Conservation (phyloP, 2,888 invertebrate genomes). For the Plagodis dolabraria region DNA sequence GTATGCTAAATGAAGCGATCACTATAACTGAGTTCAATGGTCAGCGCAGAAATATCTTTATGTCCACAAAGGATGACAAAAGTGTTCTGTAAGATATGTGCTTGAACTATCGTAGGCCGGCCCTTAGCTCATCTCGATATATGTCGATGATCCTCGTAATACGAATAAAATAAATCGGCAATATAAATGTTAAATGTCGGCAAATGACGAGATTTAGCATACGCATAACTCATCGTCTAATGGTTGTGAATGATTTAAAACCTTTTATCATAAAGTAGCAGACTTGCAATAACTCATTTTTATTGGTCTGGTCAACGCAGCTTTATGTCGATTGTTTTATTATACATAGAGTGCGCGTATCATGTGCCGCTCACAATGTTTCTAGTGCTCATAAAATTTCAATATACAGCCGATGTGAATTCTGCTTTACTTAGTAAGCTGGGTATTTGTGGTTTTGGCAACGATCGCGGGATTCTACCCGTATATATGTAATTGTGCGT, state of each 20-base stretch:
- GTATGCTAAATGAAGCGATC: slow-evolving; percentile 81
- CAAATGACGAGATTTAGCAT: slow-evolving; percentile 78
- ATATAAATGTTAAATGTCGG: slow-evolving; percentile 82
- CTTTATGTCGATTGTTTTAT: slow-evolving; percentile 76
- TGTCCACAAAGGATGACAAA: slow-evolving; percentile 71
- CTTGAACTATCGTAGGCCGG: slow-evolving; percentile 49
- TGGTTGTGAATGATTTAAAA: slow-evolving; percentile 83
- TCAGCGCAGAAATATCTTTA: slow-evolving; percentile 79
- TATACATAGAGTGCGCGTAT: slow-evolving; percentile 59
- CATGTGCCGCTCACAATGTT: slow-evolving; percentile 62
- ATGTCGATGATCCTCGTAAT: slow-evolving; percentile 71
- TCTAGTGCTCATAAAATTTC: slow-evolving; percentile 64
- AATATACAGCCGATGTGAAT: slow-evolving; percentile 50
- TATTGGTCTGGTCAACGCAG: slow-evolving; percentile 80
- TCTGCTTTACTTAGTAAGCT: slow-evolving; percentile 51
- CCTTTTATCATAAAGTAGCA: slow-evolving; percentile 83
- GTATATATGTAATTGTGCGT: slow-evolving; percentile 68
- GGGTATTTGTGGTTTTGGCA: slow-evolving; percentile 64
- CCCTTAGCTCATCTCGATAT: slow-evolving; percentile 63
- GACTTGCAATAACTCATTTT: slow-evolving; percentile 81
- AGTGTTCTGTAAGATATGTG: slow-evolving; percentile 66
- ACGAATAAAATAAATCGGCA: slow-evolving; percentile 75
- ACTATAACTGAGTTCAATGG: slow-evolving; percentile 77
- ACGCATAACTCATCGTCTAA: slow-evolving; percentile 82
- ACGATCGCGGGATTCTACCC: slow-evolving; percentile 58